Percentiles rank a stretch among this genome's conserved stretches.
Conservation (phyloP, 2,113 vertebrate species). For the Trachemys scripta region DNA sequence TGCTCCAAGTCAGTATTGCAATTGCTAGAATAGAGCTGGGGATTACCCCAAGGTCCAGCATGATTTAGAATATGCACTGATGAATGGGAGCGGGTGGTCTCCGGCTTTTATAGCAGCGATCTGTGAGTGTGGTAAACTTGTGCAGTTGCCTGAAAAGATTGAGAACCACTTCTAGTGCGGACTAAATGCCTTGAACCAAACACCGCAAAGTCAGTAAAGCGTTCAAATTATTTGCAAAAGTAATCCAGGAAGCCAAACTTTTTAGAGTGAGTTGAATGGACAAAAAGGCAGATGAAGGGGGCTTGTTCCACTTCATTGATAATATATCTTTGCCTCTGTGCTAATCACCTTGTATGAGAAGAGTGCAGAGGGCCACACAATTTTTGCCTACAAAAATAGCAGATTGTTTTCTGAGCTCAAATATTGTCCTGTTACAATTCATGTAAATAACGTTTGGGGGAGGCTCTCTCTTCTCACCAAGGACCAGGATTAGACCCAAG, state of each 20-base stretch:
- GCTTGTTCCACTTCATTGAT: neutral
- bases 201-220: neutral
- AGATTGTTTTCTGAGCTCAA: slow-evolving; percentile 13
- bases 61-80: neutral
- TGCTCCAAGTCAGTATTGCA: neutral
- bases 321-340: slow-evolving; percentile 19
- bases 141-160: neutral
- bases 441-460: neutral
- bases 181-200: neutral
- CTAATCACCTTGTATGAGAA: neutral
- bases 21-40: neutral
- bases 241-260: slow-evolving; percentile 3
- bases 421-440: slow-evolving; percentile 5
- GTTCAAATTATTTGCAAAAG: slow-evolving; percentile 21
- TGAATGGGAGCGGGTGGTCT: neutral
- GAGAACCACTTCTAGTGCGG: neutral
- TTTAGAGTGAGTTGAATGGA: slow-evolving; percentile 7
- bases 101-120: neutral
- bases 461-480: neutral
- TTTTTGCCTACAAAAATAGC: slow-evolving; percentile 23
- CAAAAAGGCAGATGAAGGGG: neutral
- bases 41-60: neutral
- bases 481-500: neutral
- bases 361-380: slow-evolving; percentile 53
- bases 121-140: neutral